phyloP scores from a whole-genome alignment of 2,113 vertebrate genomes.

The Rattus norvegicus region GRCr8 NC_086025.1:33224501-33225000 shows the following conservation, averaged over 20 bases:
- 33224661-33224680: not conserved
- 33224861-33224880: not conserved
- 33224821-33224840: not conserved
- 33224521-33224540: not conserved
- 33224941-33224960: not conserved
- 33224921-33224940: not conserved
- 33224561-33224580: not conserved
- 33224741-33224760: not conserved
- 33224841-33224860: not conserved
- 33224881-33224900: not conserved
- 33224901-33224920: not conserved
- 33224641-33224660: not conserved
- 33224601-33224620: not conserved
- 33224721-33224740: not conserved
- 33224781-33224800: not conserved
- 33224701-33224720: not conserved
- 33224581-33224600: not conserved
- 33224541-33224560: not conserved
- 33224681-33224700: not conserved
- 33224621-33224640: not conserved
- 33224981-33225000: not conserved
- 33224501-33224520: not conserved
- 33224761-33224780: not conserved
- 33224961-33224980: not conserved
- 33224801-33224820: not conserved